Evolutionary conservation across 2,113 vertebrate species (phyloP).

Genomic region (Clupea harengus): DNA sequence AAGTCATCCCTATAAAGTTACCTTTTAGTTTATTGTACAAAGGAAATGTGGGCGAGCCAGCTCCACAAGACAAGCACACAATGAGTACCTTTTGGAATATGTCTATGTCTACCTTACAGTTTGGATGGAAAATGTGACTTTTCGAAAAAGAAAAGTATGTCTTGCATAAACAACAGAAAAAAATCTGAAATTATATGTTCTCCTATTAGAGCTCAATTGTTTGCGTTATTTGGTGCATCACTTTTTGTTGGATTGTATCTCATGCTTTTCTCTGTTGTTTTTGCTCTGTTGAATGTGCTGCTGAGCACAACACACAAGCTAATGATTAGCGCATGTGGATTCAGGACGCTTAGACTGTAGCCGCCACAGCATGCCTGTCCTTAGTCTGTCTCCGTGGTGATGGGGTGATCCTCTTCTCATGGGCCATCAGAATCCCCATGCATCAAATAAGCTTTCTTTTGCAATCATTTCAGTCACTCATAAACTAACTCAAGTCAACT

Average conservation of each 20-base stretch:
- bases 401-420: slow-evolving; percentile 11
- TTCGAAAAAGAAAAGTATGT: slow-evolving; percentile 29
- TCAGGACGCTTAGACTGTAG: background rate
- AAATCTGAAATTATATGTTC: slow-evolving; percentile 23
- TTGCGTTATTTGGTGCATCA: slow-evolving; percentile 26
- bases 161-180: slow-evolving; percentile 39
- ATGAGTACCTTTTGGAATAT: slow-evolving; percentile 32
- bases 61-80: slow-evolving; percentile 55
- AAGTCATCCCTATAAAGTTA: slow-evolving; percentile 50
- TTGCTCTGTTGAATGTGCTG: slow-evolving; percentile 30
- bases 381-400: slow-evolving; percentile 31
- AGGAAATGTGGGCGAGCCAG: slow-evolving; percentile 41
- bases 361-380: background rate
- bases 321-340: background rate
- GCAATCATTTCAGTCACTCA: slow-evolving; percentile 42
- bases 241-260: slow-evolving; percentile 20
- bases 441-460: slow-evolving; percentile 42
- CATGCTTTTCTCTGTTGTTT: slow-evolving; percentile 25
- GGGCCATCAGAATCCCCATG: slow-evolving; percentile 27
- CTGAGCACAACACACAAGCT: background rate
- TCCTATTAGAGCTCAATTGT: slow-evolving; percentile 17
- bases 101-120: slow-evolving; percentile 28
- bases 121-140: slow-evolving; percentile 25
- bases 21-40: slow-evolving; percentile 29
- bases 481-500: slow-evolving; percentile 29